phyloP scores from a whole-genome alignment of 2,797 vertebrate genomes.

The Otus scops region DNA sequence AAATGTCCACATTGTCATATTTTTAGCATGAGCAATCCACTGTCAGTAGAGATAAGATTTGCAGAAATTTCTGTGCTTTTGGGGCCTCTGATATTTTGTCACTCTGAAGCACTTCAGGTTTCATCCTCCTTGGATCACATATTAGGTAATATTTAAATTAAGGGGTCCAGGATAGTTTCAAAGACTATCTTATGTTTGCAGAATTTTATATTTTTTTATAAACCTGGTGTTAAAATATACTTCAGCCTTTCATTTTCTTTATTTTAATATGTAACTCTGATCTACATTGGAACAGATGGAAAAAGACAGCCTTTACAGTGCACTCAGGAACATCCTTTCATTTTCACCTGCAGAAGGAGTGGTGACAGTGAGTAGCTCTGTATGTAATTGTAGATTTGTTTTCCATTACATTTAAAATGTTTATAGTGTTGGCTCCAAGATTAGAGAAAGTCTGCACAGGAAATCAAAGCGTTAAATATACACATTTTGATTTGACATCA shows the following conservation, averaged over 20 bases:
- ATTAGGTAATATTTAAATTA: background rate
- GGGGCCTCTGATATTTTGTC: background rate
- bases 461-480: conserved; percentile 19
- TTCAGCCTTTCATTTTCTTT: background rate
- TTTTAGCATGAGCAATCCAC: background rate
- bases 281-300: background rate
- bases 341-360: conserved; percentile 18
- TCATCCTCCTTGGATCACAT: background rate
- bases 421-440: conserved; percentile 1
- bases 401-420: conserved; percentile 13
- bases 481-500: background rate
- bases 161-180: background rate
- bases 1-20: background rate
- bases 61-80: background rate
- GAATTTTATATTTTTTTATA: background rate
- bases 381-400: background rate
- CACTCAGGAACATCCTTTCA: background rate
- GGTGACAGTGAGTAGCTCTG: background rate
- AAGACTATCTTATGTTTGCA: background rate
- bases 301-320: background rate
- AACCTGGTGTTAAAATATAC: background rate
- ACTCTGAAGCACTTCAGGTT: background rate
- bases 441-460: background rate
- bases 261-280: background rate
- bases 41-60: background rate